Evolutionary conservation across 2,113 vertebrate genomes (phyloP).

Genomic region (Perca schrenkii): DNA sequence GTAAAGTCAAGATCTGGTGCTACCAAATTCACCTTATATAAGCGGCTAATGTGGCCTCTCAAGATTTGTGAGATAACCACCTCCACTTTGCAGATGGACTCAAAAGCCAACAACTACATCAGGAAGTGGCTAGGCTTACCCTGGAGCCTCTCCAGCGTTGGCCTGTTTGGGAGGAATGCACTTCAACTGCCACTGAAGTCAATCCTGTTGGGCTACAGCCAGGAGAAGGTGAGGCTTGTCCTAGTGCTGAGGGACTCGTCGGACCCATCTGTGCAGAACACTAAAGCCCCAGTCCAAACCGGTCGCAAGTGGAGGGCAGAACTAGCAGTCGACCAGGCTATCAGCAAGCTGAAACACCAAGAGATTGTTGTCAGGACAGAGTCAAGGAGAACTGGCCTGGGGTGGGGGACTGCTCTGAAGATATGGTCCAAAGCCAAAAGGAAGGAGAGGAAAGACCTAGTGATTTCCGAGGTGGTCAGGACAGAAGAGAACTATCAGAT

Average conservation of each 20-base stretch:
- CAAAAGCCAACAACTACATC: neutral
- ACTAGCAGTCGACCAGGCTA: neutral
- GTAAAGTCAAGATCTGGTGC: neutral
- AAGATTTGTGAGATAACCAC: neutral
- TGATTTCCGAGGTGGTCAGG: neutral
- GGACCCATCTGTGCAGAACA: neutral
- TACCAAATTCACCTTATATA: neutral
- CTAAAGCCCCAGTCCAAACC: too few species aligned
- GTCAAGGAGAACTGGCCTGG: neutral
- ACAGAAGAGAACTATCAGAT: neutral
- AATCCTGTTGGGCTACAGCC: too few species aligned
- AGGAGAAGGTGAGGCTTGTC: too few species aligned
- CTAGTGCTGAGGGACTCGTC: too few species aligned
- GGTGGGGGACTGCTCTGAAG: neutral
- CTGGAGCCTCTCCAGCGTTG: neutral
- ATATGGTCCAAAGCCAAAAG: neutral
- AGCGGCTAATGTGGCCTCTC: neutral
- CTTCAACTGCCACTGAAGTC: too few species aligned
- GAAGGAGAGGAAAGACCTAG: constrained; percentile 7
- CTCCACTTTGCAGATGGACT: neutral
- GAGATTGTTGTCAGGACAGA: neutral
- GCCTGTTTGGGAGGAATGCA: neutral
- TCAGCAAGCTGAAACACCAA: neutral
- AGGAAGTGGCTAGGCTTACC: neutral
- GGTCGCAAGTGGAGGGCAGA: neutral